A percentile compares a stretch with the other conserved stretches of the same genome.
phyloP scores from a whole-genome alignment of 2,113 vertebrate genomes.

The Zeus faber region DNA sequence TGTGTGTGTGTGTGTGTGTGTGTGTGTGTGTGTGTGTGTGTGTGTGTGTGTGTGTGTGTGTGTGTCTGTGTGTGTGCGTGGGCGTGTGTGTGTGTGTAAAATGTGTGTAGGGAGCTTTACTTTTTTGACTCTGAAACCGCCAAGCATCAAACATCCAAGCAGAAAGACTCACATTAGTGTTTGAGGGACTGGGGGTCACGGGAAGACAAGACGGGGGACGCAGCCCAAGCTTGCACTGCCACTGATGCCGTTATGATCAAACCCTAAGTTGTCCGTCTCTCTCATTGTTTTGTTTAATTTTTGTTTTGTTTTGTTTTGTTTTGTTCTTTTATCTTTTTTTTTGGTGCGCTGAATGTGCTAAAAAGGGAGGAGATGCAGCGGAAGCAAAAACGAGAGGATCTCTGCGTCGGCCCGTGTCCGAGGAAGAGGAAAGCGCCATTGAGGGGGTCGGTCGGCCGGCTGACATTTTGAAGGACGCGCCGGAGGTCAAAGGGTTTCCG shows the following conservation, averaged over 20 bases:
- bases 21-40: constrained; percentile 46
- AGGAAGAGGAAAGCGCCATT: too few relatives aligned
- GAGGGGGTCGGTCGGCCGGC: too few relatives aligned
- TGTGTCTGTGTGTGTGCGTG: constrained; percentile 44
- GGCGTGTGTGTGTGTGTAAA: constrained; percentile 42
- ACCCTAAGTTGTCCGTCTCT: constrained; percentile 35
- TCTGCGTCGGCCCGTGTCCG: too few relatives aligned
- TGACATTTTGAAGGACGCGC: constrained; percentile 21
- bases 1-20: constrained; percentile 33
- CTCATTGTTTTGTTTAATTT: constrained; percentile 9
- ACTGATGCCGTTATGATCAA: constrained; percentile 53
- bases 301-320: too few relatives aligned
- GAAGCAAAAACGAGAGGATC: too few relatives aligned
- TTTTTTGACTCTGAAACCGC: constrained; percentile 63
- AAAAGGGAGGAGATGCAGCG: too few relatives aligned
- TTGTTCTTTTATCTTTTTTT: constrained; percentile 19
- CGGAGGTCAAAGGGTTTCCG: constrained; percentile 16
- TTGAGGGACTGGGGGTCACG: constrained; percentile 15
- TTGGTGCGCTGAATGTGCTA: constrained; percentile 18
- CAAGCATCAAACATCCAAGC: constrained; percentile 48
- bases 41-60: constrained; percentile 13
- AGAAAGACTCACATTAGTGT: constrained; percentile 44
- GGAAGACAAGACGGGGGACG: constrained; percentile 21
- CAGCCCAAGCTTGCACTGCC: constrained; percentile 74
- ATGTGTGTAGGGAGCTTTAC: constrained; percentile 70